phyloP scores from a whole-genome alignment of 2,888 invertebrate species.

The Crossocerus cetratus region DNA sequence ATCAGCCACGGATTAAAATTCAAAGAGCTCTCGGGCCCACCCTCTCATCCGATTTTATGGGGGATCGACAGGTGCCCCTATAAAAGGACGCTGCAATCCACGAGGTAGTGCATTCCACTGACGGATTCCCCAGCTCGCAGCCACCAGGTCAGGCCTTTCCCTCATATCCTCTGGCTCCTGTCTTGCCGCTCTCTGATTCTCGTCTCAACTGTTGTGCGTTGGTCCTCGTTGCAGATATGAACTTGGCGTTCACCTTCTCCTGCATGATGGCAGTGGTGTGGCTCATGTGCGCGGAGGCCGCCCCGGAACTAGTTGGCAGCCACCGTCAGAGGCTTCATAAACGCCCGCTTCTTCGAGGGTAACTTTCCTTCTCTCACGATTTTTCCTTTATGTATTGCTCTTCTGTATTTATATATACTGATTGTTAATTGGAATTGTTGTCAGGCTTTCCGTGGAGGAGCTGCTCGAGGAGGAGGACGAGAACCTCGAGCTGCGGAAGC shows the following conservation, averaged over 20 bases:
- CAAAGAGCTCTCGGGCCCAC: slow-evolving; percentile 46
- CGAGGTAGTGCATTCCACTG: slow-evolving; percentile 34
- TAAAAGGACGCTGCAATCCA: slow-evolving; percentile 53
- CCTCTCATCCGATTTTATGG: slow-evolving; percentile 14
- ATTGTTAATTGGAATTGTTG: neutral
- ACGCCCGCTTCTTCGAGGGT: slow-evolving; percentile 51
- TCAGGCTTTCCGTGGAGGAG: slow-evolving; percentile 57
- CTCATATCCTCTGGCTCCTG: neutral
- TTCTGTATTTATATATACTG: neutral
- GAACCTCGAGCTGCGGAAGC: slow-evolving; percentile 76
- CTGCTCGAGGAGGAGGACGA: slow-evolving; percentile 77
- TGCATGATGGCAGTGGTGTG: slow-evolving; percentile 52
- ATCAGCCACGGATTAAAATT: slow-evolving; percentile 66
- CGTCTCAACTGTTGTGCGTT: neutral
- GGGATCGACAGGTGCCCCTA: slow-evolving; percentile 42
- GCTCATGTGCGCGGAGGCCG: slow-evolving; percentile 52
- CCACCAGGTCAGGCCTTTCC: slow-evolving; percentile 38
- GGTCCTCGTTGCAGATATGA: slow-evolving; percentile 46
- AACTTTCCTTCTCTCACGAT: no score
- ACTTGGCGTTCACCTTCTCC: slow-evolving; percentile 46
- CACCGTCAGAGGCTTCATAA: slow-evolving; percentile 52
- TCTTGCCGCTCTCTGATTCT: neutral
- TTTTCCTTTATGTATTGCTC: no score
- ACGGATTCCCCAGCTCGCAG: slow-evolving; percentile 28
- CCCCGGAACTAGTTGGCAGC: slow-evolving; percentile 48